Base-by-base conservation (phyloP, 2,888 invertebrate genomes). In the Venustoraphidia nigricollis region DNA sequence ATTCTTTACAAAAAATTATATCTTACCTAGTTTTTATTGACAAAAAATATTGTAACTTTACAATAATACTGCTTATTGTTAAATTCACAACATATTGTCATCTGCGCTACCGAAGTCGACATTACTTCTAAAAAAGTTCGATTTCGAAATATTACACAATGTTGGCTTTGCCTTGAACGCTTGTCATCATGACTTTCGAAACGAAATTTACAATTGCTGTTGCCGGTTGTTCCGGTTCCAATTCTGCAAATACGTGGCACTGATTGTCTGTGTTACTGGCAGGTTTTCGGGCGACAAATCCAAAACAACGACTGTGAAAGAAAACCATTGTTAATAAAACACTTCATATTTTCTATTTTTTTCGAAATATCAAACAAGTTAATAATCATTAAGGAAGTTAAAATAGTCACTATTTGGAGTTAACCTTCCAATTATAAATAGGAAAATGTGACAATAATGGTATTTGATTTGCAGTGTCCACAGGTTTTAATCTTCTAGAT, bases 161-260 rank as follows among this genome's bases (percentile, higher is more conserved):
- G 56, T 73, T 72, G 17, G 72, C 68, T 58, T 73, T 72, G 47
- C 60, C 59, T 34, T 68, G 65, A 38, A 71, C 69, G 53, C 69
- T 72, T 40, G 73, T 72, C 69, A 76, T 74, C 70, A 80, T 73
- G 44, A 87, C 82, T 74, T 86, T 87, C 61, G 83, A 84, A 51
- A 87, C 84, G 63, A 87, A 87, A 67, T 85, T 86, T 57, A 94
- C 92, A 62, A 96, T 94, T 47, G 95, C 94, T 39, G 86, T 83
- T 27, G 95, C 94, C n/a, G 95, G 95, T 57, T 83, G 83, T 60
- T 91, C 90, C 1, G 91, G 84, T 63, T 95, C 93, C 52, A 94
- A 71, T 65, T 97, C 96, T 17, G 94, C 94, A 69, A 97, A 96
- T 54, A 97, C 79, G 73, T 96, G 96, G 69, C 96, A 96, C 70